Percentiles rank a stretch among this genome's conserved stretches.
These are phyloP conservation scores for Cyrtonyx montezumae DNA, from an alignment of 2,113 vertebrate species.

Conservation along the genomic window DNA sequence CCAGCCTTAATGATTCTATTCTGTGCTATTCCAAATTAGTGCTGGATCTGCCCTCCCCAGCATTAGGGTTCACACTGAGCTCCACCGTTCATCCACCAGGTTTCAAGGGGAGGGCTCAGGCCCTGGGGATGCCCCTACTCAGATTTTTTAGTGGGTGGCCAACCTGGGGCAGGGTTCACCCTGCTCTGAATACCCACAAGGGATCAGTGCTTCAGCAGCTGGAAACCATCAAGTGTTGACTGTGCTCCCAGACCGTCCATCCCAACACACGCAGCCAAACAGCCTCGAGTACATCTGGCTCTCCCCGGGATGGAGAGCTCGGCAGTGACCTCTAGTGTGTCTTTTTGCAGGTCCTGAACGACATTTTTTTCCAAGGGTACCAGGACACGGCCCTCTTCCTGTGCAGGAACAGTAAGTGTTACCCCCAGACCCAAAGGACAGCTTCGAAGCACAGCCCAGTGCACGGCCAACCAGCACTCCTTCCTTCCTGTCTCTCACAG, in stretches of 20 bases:
- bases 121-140: background rate
- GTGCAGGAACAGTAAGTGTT: slow-evolving; percentile 78
- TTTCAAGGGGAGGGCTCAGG: background rate
- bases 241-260: background rate
- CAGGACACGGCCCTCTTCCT: slow-evolving; percentile 77
- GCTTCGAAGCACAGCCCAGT: fast-evolving
- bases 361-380: slow-evolving; percentile 80
- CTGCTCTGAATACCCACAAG: background rate
- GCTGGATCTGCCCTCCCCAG: background rate
- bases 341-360: slow-evolving; percentile 69
- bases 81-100: fast-evolving
- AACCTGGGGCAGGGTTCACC: background rate
- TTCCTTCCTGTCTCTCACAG: background rate
- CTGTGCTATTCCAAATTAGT: no score
- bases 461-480: background rate
- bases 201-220: background rate
- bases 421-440: background rate
- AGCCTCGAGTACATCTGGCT: background rate
- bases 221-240: background rate
- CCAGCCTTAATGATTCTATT: no score
- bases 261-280: background rate
- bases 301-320: background rate
- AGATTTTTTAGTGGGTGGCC: background rate
- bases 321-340: background rate
- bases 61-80: background rate